Percentiles rank a stretch among this genome's conserved stretches.
Conservation (phyloP, 35 echinoderm and acorn worm genomes). For the Stichopus chloronotus region DNA sequence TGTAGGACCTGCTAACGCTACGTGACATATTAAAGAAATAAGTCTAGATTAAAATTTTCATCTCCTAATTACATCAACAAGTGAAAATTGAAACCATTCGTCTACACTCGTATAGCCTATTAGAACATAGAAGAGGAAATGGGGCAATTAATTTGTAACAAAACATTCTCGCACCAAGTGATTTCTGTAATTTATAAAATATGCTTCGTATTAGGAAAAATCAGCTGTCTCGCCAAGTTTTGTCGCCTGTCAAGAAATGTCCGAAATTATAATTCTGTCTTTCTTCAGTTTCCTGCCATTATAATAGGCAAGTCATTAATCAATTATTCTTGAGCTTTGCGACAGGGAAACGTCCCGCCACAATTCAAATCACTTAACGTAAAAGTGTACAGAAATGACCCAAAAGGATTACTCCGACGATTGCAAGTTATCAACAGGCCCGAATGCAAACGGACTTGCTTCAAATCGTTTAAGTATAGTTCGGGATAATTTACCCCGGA, state of each 20-base stretch:
- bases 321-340: not conserved
- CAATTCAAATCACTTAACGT: not conserved
- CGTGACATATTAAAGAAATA: too few relatives aligned
- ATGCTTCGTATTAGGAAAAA: not conserved
- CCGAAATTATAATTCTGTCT: not conserved
- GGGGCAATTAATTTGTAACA: not conserved
- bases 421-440: not conserved
- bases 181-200: not conserved
- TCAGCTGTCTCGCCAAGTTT: not conserved
- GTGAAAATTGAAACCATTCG: too few relatives aligned
- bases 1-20: too few relatives aligned
- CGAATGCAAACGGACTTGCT: not conserved
- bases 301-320: not conserved
- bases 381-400: not conserved
- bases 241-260: not conserved
- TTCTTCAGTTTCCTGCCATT: not conserved
- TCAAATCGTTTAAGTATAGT: not conserved
- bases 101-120: not conserved
- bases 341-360: not conserved
- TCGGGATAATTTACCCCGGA: too few relatives aligned
- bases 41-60: too few relatives aligned
- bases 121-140: not conserved
- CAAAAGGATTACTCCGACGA: not conserved
- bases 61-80: too few relatives aligned
- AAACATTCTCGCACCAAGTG: not conserved